Conservation (phyloP, 2,113 vertebrate species). For the Bubo bubo region DNA sequence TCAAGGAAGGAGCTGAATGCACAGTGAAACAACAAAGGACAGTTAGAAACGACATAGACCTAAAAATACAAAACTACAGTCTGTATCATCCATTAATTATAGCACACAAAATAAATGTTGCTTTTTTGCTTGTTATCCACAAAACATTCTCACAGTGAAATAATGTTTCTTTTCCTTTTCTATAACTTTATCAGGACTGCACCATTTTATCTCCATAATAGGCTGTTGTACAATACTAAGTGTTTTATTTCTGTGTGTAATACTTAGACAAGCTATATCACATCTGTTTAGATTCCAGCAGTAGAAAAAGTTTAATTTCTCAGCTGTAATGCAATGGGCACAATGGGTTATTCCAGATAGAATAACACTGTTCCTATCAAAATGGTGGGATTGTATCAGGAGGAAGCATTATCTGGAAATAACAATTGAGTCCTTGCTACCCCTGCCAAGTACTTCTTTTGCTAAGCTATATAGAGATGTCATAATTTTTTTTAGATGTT, state of each 20-base stretch:
- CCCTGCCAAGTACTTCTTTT: not conserved
- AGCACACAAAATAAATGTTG: not conserved
- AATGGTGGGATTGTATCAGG: not conserved
- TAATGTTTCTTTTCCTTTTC: not conserved
- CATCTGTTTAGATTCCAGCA: slow-evolving; percentile 57
- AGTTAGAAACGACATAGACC: not conserved
- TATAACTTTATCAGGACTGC: slow-evolving; percentile 17
- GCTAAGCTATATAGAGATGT: not conserved
- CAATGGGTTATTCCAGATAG: slow-evolving; percentile 31
- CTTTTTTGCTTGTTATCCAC: slow-evolving; percentile 14
- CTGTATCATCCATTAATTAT: not conserved
- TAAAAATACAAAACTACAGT: not conserved
- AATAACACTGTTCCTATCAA: not conserved
- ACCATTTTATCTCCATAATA: slow-evolving; percentile 44
- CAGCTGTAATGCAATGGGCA: slow-evolving; percentile 7
- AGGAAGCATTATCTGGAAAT: slow-evolving; percentile 7
- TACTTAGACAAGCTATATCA: slow-evolving; percentile 43
- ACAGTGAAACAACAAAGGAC: not conserved
- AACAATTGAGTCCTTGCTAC: not conserved
- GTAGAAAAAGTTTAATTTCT: slow-evolving; percentile 55
- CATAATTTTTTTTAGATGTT: slow-evolving; percentile 43
- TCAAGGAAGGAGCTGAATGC: not conserved
- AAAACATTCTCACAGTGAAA: slow-evolving; percentile 23
- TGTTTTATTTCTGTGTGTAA: slow-evolving; percentile 47
- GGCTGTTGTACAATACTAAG: slow-evolving; percentile 10